Percentiles rank a stretch among this genome's conserved stretches.
These are phyloP conservation scores for Apteryx mantelli DNA, from an alignment of 2,113 vertebrate species.

Conservation along the genomic window DNA sequence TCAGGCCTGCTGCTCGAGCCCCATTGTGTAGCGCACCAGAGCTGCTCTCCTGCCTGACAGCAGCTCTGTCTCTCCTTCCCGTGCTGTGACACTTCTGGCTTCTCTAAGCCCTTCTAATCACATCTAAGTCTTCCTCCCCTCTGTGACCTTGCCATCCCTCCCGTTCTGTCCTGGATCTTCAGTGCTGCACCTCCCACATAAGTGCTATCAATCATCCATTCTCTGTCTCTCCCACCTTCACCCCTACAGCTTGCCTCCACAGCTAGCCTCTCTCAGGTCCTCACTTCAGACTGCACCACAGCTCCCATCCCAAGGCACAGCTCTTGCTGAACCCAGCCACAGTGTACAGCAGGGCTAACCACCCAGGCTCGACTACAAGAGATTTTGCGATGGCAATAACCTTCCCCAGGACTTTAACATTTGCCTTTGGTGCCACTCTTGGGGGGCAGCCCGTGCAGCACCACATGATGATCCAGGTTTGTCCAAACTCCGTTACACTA, in stretches of 20 bases:
- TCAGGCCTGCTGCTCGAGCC: fast-evolving
- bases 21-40: fast-evolving
- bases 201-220: background rate
- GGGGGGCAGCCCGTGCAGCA: no score
- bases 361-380: no score
- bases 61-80: fast-evolving
- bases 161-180: fast-evolving
- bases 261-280: no score
- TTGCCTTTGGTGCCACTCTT: background rate
- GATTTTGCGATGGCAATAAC: background rate
- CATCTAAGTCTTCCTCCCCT: background rate
- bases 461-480: background rate
- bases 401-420: background rate
- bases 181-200: no score
- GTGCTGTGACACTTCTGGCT: fast-evolving
- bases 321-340: no score
- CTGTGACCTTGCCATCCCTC: fast-evolving
- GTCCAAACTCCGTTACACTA: background rate
- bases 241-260: no score
- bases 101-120: background rate
- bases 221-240: fast-evolving
- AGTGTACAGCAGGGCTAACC: no score
- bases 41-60: background rate
- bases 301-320: no score
- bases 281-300: no score